Conservation (phyloP, 1,140 invertebrate species). For the Microplitis demolitor region DNA sequence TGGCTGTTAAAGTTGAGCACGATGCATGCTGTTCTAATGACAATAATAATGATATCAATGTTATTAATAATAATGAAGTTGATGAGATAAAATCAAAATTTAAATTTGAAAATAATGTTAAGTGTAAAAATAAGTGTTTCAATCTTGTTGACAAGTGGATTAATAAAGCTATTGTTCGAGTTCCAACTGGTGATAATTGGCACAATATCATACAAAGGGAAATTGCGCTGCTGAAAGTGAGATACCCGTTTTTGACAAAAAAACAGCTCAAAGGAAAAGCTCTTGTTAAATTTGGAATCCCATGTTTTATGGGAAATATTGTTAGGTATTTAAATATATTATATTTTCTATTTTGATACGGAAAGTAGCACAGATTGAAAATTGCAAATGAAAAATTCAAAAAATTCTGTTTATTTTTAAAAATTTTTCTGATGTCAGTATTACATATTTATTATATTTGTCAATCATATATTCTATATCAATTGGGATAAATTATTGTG, state of each 20-base stretch:
- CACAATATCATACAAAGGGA: slow-evolving; percentile 22
- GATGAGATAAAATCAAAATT: neutral
- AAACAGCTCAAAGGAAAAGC: slow-evolving; percentile 30
- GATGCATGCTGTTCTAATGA: neutral
- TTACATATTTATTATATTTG: too few relatives aligned
- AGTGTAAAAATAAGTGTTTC: slow-evolving; percentile 13
- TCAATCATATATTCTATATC: too few relatives aligned
- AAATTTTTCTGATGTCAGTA: too few relatives aligned
- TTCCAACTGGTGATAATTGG: neutral
- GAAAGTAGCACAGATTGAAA: too few relatives aligned
- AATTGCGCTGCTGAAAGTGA: slow-evolving; percentile 17
- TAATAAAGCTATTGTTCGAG: neutral
- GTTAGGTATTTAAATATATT: slow-evolving; percentile 16
- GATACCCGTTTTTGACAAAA: slow-evolving; percentile 30
- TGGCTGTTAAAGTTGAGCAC: slow-evolving; percentile 12
- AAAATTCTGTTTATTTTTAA: too few relatives aligned
- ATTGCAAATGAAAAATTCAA: too few relatives aligned
- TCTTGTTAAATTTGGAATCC: slow-evolving; percentile 23
- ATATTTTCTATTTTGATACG: too few relatives aligned
- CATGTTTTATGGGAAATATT: slow-evolving; percentile 24
- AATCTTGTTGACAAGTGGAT: slow-evolving; percentile 21
- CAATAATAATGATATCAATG: too few relatives aligned
- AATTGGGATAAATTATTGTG: too few relatives aligned
- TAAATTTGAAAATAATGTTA: neutral
- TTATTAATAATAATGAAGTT: neutral